phyloP scores from a whole-genome alignment of 2,797 vertebrate species.

The Clarias laeviceps region DNA sequence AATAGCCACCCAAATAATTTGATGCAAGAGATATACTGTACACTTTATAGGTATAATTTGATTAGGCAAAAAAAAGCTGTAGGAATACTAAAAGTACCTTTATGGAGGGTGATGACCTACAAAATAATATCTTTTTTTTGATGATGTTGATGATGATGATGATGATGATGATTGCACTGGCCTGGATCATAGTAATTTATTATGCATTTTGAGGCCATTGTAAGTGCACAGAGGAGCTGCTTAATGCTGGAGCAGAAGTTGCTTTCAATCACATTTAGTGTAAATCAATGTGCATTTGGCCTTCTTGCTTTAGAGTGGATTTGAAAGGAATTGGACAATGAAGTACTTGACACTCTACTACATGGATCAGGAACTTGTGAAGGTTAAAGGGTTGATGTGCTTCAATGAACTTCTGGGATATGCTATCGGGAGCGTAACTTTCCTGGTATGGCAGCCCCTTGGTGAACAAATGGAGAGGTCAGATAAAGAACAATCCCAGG shows the following conservation, averaged over 20 bases:
- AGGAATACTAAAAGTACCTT: background rate
- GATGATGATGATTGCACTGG: background rate
- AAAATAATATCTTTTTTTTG: background rate
- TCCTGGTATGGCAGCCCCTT: background rate
- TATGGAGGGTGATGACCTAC: background rate
- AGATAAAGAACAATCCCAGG: background rate
- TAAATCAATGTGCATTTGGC: background rate
- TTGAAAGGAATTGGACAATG: slow-evolving; percentile 9
- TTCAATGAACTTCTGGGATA: too few relatives aligned
- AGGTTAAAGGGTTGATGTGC: background rate
- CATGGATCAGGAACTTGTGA: background rate
- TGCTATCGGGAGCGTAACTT: background rate
- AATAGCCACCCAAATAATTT: background rate
- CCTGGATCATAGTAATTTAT: background rate
- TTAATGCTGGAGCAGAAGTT: background rate
- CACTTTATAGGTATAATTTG: background rate
- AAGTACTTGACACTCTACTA: background rate
- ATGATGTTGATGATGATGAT: too few relatives aligned
- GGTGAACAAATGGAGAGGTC: background rate
- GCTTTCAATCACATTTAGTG: background rate
- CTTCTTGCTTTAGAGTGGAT: background rate
- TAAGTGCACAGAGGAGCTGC: background rate
- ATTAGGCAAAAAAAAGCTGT: background rate
- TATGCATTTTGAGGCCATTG: background rate
- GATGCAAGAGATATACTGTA: too few relatives aligned